These are phyloP conservation scores for Acropternis orthonyx DNA, from an alignment of 2,797 vertebrate genomes.

Conservation along the genomic window DNA sequence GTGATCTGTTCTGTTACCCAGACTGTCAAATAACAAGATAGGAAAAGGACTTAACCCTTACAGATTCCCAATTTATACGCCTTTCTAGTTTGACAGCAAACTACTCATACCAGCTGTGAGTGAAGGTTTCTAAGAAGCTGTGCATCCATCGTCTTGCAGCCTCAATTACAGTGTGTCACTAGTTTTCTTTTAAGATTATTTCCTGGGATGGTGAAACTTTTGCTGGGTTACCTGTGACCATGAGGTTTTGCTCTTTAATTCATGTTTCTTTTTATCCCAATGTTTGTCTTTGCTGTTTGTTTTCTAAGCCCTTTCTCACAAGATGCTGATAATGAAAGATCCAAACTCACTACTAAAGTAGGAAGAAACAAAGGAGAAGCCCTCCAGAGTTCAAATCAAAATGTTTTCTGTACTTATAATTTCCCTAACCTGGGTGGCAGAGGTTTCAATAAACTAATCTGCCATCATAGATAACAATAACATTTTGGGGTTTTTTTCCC, in stretches of 20 bases:
- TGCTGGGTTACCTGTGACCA: background rate
- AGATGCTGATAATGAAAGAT: background rate
- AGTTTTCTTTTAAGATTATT: background rate
- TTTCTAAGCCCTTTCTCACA: background rate
- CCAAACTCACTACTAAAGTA: background rate
- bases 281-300: background rate
- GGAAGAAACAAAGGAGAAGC: background rate
- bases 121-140: background rate
- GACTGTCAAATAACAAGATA: background rate
- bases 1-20: background rate
- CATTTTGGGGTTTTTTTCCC: fast-evolving
- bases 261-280: background rate
- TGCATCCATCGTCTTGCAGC: background rate
- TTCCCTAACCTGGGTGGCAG: background rate
- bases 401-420: background rate
- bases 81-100: background rate
- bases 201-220: background rate
- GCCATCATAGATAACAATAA: background rate
- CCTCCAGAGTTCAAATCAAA: background rate
- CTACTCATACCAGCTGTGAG: background rate
- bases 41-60: conserved; percentile 15
- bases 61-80: background rate
- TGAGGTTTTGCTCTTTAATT: background rate
- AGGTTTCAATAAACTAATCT: background rate
- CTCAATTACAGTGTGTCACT: background rate